Conservation (phyloP, 2,113 vertebrate species). For the Xiphias gladius region DNA sequence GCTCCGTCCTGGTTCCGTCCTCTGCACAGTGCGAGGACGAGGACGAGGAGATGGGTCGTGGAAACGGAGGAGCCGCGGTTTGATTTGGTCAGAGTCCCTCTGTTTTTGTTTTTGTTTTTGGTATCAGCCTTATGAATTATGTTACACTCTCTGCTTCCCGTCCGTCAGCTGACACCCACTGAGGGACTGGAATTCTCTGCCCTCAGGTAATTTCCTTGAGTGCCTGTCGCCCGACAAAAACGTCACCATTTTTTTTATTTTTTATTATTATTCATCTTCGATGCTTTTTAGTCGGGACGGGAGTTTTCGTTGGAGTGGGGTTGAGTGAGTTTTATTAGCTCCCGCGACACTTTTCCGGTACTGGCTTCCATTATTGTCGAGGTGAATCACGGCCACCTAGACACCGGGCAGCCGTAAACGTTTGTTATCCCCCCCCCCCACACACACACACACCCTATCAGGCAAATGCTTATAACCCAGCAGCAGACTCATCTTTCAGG, state of each 20-base stretch:
- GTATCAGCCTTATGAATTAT: not conserved
- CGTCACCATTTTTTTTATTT: not conserved
- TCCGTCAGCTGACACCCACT: constrained; percentile 18
- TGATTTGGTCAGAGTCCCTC: not conserved
- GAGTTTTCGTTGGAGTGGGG: not conserved
- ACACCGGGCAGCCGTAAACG: constrained; percentile 75
- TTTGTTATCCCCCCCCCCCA: constrained; percentile 73
- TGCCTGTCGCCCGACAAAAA: not conserved
- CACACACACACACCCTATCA: constrained; percentile 55
- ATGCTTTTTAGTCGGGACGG: not conserved
- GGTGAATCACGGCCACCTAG: constrained; percentile 62
- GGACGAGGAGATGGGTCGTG: no score
- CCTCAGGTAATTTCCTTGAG: not conserved
- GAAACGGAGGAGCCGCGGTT: no score
- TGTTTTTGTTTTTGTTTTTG: not conserved
- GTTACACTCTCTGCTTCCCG: not conserved
- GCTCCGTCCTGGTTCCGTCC: no score
- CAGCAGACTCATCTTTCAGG: constrained; percentile 72
- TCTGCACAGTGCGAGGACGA: no score
- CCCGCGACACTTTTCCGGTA: not conserved
- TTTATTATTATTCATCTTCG: no score
- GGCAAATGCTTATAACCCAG: constrained; percentile 56
- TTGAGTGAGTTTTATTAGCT: not conserved
- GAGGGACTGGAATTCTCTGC: constrained; percentile 2
- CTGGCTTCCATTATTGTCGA: constrained; percentile 43